Percentiles rank a stretch among this genome's conserved stretches.
Evolutionary conservation across 2,888 invertebrate genomes (phyloP).

Genomic region (Torymus tubicola): DNA sequence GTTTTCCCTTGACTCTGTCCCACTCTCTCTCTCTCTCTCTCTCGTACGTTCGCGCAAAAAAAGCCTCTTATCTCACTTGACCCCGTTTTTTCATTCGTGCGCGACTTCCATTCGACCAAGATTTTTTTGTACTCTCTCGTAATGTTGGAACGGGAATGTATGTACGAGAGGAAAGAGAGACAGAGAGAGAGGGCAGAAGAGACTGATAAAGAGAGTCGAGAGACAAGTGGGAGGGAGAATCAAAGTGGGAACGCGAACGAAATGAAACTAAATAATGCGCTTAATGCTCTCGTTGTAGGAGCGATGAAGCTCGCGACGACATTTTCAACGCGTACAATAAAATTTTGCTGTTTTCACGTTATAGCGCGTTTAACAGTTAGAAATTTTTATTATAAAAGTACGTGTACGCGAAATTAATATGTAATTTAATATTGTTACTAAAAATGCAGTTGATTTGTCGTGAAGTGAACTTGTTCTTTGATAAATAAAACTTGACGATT

Average conservation of each 20-base stretch:
- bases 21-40: too few relatives aligned
- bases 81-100: constrained; percentile 26
- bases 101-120: constrained; percentile 23
- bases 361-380: too few relatives aligned
- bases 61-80: constrained; percentile 46
- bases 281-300: constrained; percentile 4
- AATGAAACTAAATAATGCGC: constrained; percentile 20
- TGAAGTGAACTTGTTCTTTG: too few relatives aligned
- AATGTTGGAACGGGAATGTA: not conserved
- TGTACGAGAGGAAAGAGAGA: not conserved
- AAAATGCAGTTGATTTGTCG: too few relatives aligned
- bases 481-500: too few relatives aligned
- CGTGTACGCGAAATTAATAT: too few relatives aligned
- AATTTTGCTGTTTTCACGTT: too few relatives aligned
- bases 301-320: not conserved
- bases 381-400: too few relatives aligned
- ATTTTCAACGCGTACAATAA: too few relatives aligned
- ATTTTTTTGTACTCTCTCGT: not conserved
- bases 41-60: not conserved
- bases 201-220: not conserved
- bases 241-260: constrained; percentile 1
- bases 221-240: constrained; percentile 5
- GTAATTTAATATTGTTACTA: too few relatives aligned
- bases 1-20: constrained; percentile 9
- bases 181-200: not conserved